Conservation (phyloP, 2,113 vertebrate genomes). For the Leucopsar rothschildi region DNA sequence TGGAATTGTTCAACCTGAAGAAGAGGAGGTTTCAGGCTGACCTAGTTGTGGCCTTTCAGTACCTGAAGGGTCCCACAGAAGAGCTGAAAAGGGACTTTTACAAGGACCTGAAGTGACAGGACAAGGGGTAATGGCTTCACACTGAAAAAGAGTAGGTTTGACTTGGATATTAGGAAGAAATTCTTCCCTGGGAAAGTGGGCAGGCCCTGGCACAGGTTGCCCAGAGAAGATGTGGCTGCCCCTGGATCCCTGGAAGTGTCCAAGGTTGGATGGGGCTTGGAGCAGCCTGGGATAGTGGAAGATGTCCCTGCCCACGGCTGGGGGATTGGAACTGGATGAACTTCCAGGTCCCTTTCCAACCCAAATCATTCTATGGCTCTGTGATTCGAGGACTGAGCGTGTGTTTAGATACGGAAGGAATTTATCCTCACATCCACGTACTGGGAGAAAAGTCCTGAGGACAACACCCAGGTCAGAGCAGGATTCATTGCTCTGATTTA, state of each 20-base stretch:
- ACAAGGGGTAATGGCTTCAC: not conserved
- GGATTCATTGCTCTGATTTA: not conserved
- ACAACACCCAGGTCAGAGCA: not conserved
- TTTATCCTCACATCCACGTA: not conserved
- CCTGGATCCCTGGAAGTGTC: not conserved
- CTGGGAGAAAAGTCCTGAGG: not conserved
- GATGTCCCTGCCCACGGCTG: not conserved
- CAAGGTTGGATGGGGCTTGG: rapidly evolving
- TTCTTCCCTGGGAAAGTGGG: not conserved
- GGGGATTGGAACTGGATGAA: not conserved
- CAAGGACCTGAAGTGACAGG: not conserved
- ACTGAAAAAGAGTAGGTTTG: not conserved
- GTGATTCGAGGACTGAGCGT: not conserved
- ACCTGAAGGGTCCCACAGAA: not conserved
- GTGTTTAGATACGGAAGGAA: not conserved
- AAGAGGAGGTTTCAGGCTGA: not conserved
- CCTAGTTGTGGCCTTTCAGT: not conserved
- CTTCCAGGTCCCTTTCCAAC: not conserved
- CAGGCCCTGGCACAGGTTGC: not conserved
- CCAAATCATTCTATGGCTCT: not conserved
- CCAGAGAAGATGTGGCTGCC: not conserved
- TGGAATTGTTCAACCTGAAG: not conserved
- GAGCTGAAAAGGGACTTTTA: not conserved
- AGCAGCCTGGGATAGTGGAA: rapidly evolving
- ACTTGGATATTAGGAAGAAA: not conserved